Percentiles rank a stretch among this genome's conserved stretches.
phyloP scores from a whole-genome alignment of 2,888 invertebrate genomes.

The Itoplectis maculator region DNA sequence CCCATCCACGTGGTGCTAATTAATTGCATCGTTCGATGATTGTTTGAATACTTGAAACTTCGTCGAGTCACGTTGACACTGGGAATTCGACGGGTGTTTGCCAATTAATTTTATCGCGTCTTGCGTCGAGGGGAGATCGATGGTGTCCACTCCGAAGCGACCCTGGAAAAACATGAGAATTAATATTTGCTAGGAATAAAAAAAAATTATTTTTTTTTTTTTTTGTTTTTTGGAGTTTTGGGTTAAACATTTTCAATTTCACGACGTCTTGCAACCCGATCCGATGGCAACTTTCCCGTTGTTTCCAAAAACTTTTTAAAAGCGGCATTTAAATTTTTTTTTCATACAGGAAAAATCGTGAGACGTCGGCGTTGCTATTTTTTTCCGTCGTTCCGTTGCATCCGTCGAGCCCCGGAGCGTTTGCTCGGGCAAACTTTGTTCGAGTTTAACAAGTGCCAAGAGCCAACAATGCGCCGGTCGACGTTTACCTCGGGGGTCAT shows the following conservation, averaged over 20 bases:
- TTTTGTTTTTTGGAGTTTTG: no score
- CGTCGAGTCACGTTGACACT: not conserved
- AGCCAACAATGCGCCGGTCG: slow-evolving; percentile 53
- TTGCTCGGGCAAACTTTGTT: slow-evolving; percentile 49
- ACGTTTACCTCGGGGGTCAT: slow-evolving; percentile 44
- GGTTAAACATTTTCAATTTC: no score
- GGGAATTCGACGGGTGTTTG: not conserved
- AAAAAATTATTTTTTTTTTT: no score
- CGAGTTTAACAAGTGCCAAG: slow-evolving; percentile 51
- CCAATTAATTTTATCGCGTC: not conserved
- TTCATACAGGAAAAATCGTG: not conserved
- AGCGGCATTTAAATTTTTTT: no score
- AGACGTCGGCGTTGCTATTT: not conserved
- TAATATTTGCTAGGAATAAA: no score
- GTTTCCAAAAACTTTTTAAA: no score
- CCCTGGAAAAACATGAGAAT: no score
- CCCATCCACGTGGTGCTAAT: not conserved
- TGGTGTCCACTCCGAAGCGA: not conserved
- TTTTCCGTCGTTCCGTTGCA: slow-evolving; percentile 3
- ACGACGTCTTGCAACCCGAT: no score
- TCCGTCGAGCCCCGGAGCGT: slow-evolving; percentile 26
- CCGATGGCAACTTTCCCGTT: no score
- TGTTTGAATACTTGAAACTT: not conserved
- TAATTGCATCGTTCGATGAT: not conserved
- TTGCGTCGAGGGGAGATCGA: not conserved